phyloP scores from a whole-genome alignment of 2,113 vertebrate species.

The Spea multiplicata region DNA sequence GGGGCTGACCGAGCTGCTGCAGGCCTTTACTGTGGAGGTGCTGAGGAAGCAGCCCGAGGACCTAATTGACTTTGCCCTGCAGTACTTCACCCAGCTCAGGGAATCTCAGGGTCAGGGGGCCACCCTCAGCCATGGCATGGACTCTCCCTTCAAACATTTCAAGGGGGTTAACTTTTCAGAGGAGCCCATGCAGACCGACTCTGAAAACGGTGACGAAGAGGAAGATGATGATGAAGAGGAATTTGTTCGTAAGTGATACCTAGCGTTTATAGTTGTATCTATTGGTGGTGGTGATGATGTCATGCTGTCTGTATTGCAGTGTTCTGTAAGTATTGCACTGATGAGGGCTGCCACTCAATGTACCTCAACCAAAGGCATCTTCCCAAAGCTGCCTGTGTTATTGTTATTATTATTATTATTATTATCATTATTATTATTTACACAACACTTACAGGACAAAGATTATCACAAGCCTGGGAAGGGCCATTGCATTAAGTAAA shows the following conservation, averaged over 20 bases:
- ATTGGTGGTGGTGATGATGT: too few species aligned
- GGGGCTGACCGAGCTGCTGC: slow-evolving; percentile 96
- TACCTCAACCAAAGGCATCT: too few species aligned
- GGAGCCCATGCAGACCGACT: slow-evolving; percentile 87
- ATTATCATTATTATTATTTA: too few species aligned
- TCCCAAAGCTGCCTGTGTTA: too few species aligned
- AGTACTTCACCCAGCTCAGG: slow-evolving; percentile 92
- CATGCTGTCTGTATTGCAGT: too few species aligned
- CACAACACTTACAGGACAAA: too few species aligned
- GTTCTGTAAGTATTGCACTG: too few species aligned
- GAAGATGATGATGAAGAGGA: slow-evolving; percentile 75
- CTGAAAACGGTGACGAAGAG: slow-evolving; percentile 82
- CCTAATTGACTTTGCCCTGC: slow-evolving; percentile 91
- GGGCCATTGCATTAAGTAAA: too few species aligned
- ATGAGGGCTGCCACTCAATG: too few species aligned
- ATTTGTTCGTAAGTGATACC: slow-evolving; percentile 70
- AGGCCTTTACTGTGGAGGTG: slow-evolving; percentile 97
- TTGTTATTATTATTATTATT: too few species aligned
- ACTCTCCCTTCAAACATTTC: slow-evolving; percentile 66
- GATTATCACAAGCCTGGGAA: too few species aligned
- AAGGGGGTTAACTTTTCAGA: slow-evolving; percentile 91
- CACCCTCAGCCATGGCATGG: slow-evolving; percentile 70
- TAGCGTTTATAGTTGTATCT: too few species aligned
- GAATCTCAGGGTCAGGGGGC: slow-evolving; percentile 70
- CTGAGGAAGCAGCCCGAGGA: slow-evolving; percentile 89